Conservation (phyloP, 2,113 vertebrate species). For the Cygnus buccinator region DNA sequence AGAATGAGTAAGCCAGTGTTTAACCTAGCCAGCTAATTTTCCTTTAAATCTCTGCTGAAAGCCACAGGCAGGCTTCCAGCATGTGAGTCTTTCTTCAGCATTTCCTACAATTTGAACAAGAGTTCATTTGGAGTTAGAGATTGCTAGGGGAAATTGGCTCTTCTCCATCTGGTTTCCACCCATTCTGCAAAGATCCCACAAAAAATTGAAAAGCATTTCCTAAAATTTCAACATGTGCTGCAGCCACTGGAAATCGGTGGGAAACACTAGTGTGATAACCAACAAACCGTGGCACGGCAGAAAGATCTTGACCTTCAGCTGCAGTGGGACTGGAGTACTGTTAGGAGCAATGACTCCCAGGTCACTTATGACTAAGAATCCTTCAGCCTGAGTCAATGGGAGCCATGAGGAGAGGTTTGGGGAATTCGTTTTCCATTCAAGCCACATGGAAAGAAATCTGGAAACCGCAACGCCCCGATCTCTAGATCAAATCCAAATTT, state of each 20-base stretch:
- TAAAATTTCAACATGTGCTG: neutral
- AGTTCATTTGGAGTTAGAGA: neutral
- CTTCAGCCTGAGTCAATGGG: neutral
- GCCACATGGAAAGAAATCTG: neutral
- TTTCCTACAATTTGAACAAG: neutral
- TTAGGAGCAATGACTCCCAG: neutral
- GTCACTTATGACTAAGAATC: neutral
- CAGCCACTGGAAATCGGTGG: neutral
- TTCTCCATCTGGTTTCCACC: neutral
- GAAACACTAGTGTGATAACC: neutral
- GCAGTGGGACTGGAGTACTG: neutral
- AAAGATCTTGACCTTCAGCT: neutral
- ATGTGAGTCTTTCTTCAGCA: slow-evolving; percentile 1
- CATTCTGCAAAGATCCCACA: neutral
- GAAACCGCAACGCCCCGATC: neutral
- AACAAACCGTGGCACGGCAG: neutral
- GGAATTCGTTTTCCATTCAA: neutral
- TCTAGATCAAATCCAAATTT: neutral
- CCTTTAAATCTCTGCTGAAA: slow-evolving; percentile 37
- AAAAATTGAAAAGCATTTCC: neutral
- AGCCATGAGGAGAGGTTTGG: neutral
- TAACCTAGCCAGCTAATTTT: slow-evolving; percentile 23
- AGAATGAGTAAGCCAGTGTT: neutral
- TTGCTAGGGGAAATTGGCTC: neutral
- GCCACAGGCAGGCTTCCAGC: slow-evolving; percentile 8